Evolutionary conservation across 1,140 invertebrate species (phyloP).

Genomic region (Drosophila pachea): DNA sequence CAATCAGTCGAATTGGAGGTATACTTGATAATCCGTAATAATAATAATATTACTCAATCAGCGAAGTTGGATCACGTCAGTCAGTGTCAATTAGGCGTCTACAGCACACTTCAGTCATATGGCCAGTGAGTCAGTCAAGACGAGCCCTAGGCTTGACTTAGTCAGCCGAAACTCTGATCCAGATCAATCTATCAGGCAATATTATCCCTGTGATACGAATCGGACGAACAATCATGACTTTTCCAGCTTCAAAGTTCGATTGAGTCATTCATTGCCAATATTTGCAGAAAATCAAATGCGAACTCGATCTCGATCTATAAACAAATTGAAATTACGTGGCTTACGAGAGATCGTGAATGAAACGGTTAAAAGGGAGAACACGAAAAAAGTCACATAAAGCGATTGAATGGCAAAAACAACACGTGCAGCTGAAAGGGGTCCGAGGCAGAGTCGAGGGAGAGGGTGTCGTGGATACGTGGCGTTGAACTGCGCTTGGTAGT

Average conservation of each 20-base stretch:
- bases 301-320: neutral
- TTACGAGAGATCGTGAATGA: constrained; percentile 3
- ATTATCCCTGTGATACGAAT: no score
- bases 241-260: neutral
- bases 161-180: no score
- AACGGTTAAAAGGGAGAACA: constrained; percentile 12
- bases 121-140: no score
- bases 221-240: neutral
- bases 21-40: no score
- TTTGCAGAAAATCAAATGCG: constrained; percentile 2
- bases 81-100: neutral
- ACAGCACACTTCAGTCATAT: no score
- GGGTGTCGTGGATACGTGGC: neutral
- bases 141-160: no score
- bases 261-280: constrained; percentile 8
- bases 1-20: no score
- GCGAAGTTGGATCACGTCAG: neutral
- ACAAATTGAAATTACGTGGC: constrained; percentile 11
- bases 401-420: constrained; percentile 9
- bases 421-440: constrained; percentile 14
- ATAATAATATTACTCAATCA: no score
- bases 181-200: neutral
- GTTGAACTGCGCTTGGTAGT: neutral
- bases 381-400: constrained; percentile 33
- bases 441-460: neutral